phyloP scores from a whole-genome alignment of 2,888 invertebrate genomes.

The Andrena bicolor region DNA sequence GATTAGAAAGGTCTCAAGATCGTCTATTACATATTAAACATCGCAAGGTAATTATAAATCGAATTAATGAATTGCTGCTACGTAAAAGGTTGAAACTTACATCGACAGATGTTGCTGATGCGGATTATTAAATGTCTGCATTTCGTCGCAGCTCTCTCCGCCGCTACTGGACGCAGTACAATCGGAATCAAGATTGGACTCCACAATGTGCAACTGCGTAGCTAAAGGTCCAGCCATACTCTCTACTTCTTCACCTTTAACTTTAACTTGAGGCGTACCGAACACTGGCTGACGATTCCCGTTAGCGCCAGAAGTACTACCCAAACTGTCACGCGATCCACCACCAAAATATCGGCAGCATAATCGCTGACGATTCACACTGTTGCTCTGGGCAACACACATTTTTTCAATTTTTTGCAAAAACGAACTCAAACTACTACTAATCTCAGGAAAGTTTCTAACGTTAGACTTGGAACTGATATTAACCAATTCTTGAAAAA shows the following conservation, averaged over 20 bases:
- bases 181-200: conserved; percentile 94
- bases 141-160: conserved; percentile 97
- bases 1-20: conserved; percentile 3
- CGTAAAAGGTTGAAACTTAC: conserved; percentile 87
- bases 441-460: conserved; percentile 81
- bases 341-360: conserved; percentile 86
- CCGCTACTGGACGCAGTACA: conserved; percentile 97
- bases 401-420: conserved; percentile 82
- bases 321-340: conserved; percentile 84
- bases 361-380: conserved; percentile 79
- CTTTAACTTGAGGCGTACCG: conserved; percentile 79
- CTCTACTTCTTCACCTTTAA: conserved; percentile 87
- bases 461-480: conserved; percentile 76
- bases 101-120: conserved; percentile 91
- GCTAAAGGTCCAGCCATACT: conserved; percentile 91
- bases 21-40: not conserved
- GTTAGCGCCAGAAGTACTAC: conserved; percentile 60
- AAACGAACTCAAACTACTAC: conserved; percentile 78
- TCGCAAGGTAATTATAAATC: not conserved
- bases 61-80: not conserved
- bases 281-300: conserved; percentile 79
- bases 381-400: conserved; percentile 82
- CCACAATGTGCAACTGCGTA: conserved; percentile 90
- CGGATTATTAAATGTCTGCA: conserved; percentile 91
- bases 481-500: conserved; percentile 81